Evolutionary conservation across 2,797 vertebrate genomes (phyloP).

Genomic region (Brotula barbata): DNA sequence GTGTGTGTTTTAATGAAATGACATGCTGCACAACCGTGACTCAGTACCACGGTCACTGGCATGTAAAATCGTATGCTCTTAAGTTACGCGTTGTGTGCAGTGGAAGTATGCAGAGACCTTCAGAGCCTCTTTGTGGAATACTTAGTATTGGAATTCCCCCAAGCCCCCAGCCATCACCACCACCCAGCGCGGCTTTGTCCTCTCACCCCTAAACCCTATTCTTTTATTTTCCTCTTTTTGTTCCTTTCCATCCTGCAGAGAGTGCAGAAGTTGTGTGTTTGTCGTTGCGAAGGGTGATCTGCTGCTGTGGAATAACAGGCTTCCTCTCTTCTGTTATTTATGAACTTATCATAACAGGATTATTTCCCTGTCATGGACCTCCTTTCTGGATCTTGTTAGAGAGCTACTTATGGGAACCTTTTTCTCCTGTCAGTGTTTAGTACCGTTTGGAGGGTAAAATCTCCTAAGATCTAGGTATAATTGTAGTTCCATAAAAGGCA

Average conservation of each 20-base stretch:
- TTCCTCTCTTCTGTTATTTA: constrained; percentile 64
- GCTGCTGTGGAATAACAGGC: constrained; percentile 60
- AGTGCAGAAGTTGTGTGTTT: constrained; percentile 53
- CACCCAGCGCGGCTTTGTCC: constrained; percentile 55
- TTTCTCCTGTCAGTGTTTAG: constrained; percentile 50
- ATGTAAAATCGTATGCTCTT: no score
- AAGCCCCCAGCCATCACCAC: constrained; percentile 38
- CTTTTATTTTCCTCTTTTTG: constrained; percentile 25
- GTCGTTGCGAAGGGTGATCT: constrained; percentile 43
- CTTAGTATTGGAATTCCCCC: constrained; percentile 59
- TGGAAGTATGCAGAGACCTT: constrained; percentile 38
- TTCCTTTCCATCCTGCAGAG: constrained; percentile 43
- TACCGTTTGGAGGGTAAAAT: constrained; percentile 30
- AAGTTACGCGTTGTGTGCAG: constrained; percentile 60
- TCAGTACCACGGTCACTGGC: no score
- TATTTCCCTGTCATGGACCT: constrained; percentile 58
- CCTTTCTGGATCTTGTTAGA: constrained; percentile 58
- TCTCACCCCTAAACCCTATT: constrained; percentile 31
- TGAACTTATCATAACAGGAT: constrained; percentile 71
- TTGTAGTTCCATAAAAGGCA: constrained; percentile 35
- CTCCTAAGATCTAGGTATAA: constrained; percentile 29
- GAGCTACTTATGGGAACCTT: constrained; percentile 61
- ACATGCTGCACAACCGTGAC: no score
- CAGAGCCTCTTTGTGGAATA: constrained; percentile 52
- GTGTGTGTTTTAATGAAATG: no score